Base-by-base conservation (phyloP, 2,888 invertebrate genomes). In the Apamea sordens region DNA sequence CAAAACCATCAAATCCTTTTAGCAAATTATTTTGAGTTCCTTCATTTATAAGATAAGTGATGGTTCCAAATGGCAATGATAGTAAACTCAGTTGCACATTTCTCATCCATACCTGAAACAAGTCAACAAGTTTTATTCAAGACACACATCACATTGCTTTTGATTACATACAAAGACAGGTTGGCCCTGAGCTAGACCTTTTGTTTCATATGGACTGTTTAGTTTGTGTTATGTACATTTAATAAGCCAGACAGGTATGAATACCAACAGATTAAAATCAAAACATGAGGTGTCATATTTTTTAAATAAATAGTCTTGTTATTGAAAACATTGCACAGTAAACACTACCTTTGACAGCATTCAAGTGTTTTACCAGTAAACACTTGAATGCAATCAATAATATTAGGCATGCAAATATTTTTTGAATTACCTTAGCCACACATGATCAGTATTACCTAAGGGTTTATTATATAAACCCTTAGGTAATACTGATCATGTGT, bases 31-130 rank as follows among this genome's bases (percentile, higher is more conserved):
- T 97, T 90, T 98, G 97, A 89, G 98, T 98, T 5, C 99, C 99
- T 92, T 98, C 98, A 76, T 97, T 98, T 0, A 98, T 92, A 50
- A 98, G 97, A 94, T 99, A 99, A 2, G 99, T 99, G 28, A 98
- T 93, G 24, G 98, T 93, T 18, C 99, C 99, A 91, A 99, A 98
- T 0, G 99, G 99, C 81, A 99, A 97, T 5, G 99, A 99, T 61
- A 99, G 97, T 74, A 99, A 97, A 91, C 99, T 99, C 76, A 99
- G 97, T 93, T 99, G 99, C 0, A 99, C 98, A 95, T 99, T 99
- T 90, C 99, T 97, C 98, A 99, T 98, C 99, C 99, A 99, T 4
- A 97, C 96, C 97, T 97, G 94, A 82, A 96, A 95, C 76, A 89
- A 90, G 85, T 81, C 4, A 80, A 85, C 59, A 78, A 79, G 47